Evolutionary conservation across 2,113 vertebrate species (phyloP).

Genomic region (Drymodes brunneopygia): DNA sequence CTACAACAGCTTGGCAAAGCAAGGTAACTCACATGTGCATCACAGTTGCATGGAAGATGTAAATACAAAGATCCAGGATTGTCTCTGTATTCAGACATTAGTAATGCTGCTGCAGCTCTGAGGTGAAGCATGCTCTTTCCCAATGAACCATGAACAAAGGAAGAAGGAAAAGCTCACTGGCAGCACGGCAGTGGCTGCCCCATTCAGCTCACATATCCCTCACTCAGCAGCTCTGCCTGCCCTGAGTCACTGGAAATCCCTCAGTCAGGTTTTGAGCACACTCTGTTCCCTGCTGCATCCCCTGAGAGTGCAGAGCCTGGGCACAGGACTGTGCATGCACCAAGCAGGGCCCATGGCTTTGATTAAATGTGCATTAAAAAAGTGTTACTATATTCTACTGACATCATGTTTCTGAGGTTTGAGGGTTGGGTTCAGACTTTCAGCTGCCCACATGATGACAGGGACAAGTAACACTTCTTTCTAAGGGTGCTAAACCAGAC

Average conservation of each 20-base stretch:
- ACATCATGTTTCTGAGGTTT: not conserved
- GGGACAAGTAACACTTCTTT: not conserved
- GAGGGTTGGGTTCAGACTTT: not conserved
- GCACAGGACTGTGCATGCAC: accelerated
- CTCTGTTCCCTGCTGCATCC: not conserved
- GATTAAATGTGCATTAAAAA: not conserved
- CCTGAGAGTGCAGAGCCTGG: not conserved
- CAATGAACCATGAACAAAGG: not conserved
- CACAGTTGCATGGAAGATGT: not conserved
- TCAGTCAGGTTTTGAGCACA: not conserved
- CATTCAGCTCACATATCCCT: not conserved
- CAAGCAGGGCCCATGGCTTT: not conserved
- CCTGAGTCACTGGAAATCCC: not conserved
- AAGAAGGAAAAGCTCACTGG: not conserved
- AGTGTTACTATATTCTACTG: not conserved
- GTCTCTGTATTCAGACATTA: not conserved
- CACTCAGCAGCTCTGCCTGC: not conserved
- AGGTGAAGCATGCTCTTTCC: not conserved
- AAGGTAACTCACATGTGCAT: not conserved
- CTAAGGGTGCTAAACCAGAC: not conserved
- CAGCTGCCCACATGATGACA: not conserved
- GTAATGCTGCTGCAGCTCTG: not conserved
- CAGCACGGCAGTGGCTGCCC: not conserved
- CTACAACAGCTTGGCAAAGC: not conserved
- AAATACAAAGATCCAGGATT: not conserved